A percentile compares a stretch with the other conserved stretches of the same genome.
These are phyloP conservation scores for Drepana arcuata DNA, from an alignment of 1,140 invertebrate genomes.

Conservation along the genomic window DNA sequence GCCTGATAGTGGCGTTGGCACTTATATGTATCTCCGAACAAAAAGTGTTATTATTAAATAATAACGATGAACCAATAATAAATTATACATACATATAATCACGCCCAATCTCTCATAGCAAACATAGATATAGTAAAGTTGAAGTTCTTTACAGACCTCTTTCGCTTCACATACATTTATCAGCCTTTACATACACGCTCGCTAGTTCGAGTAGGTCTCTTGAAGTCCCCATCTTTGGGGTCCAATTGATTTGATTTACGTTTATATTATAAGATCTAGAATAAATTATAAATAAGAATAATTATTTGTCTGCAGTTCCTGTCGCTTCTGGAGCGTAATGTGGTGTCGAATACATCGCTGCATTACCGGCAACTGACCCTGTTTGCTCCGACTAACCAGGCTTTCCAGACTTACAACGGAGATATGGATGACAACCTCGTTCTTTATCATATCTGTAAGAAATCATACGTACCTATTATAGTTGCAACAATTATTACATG, in stretches of 20 bases:
- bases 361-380: conserved; percentile 80
- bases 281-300: too few relatives aligned
- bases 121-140: background rate
- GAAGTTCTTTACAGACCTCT: background rate
- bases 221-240: background rate
- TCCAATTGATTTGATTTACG: too few relatives aligned
- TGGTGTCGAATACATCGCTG: conserved; percentile 78
- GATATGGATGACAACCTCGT: conserved; percentile 75
- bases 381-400: conserved; percentile 85
- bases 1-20: too few relatives aligned
- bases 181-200: background rate
- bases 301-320: conserved; percentile 76
- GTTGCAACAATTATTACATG: too few relatives aligned
- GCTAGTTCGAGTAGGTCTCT: background rate
- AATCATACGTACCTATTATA: too few relatives aligned
- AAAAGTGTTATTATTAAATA: too few relatives aligned
- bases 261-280: conserved; percentile 1
- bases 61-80: too few relatives aligned
- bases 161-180: background rate
- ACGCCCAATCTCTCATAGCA: too few relatives aligned
- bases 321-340: conserved; percentile 77
- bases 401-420: conserved; percentile 79
- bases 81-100: too few relatives aligned
- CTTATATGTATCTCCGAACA: too few relatives aligned
- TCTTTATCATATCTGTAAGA: conserved; percentile 88